These are phyloP conservation scores for Agapostemon virescens DNA, from an alignment of 2,888 invertebrate species.

Conservation along the genomic window DNA sequence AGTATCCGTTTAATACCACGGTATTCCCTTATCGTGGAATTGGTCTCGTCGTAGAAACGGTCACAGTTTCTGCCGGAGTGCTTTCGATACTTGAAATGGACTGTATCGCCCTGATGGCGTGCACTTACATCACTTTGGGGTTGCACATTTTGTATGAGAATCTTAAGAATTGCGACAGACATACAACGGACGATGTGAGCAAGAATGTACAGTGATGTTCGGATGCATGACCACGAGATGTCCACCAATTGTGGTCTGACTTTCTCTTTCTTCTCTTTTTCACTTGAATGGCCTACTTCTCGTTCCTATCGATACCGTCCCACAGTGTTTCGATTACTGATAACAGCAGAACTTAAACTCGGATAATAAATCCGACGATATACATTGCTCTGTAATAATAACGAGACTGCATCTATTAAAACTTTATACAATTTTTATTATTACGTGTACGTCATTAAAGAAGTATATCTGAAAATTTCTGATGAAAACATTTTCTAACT, in stretches of 20 bases:
- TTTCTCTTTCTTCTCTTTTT: too few relatives aligned
- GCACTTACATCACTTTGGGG: slow-evolving; percentile 65
- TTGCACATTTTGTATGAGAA: slow-evolving; percentile 65
- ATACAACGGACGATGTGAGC: neutral
- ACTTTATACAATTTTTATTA: too few relatives aligned
- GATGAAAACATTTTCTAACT: too few relatives aligned
- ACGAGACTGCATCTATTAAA: too few relatives aligned
- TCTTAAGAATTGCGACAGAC: slow-evolving; percentile 59
- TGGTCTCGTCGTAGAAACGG: slow-evolving; percentile 63
- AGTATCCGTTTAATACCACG: slow-evolving; percentile 71
- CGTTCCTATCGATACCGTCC: too few relatives aligned
- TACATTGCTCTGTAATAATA: too few relatives aligned
- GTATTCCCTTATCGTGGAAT: slow-evolving; percentile 63
- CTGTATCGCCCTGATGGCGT: slow-evolving; percentile 53
- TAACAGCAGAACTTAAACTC: too few relatives aligned
- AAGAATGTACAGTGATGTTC: neutral
- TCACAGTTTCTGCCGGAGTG: slow-evolving; percentile 61
- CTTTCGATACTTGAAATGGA: slow-evolving; percentile 70
- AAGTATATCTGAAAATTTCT: too few relatives aligned
- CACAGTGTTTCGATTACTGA: too few relatives aligned
- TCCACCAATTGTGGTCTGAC: neutral
- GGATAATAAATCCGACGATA: too few relatives aligned
- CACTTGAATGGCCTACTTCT: too few relatives aligned
- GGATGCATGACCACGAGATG: neutral
- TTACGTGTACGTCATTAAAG: too few relatives aligned